A percentile compares a stretch with the other conserved stretches of the same genome.
Evolutionary conservation across 2,113 vertebrate genomes (phyloP).

Genomic region (Clarias magur): DNA sequence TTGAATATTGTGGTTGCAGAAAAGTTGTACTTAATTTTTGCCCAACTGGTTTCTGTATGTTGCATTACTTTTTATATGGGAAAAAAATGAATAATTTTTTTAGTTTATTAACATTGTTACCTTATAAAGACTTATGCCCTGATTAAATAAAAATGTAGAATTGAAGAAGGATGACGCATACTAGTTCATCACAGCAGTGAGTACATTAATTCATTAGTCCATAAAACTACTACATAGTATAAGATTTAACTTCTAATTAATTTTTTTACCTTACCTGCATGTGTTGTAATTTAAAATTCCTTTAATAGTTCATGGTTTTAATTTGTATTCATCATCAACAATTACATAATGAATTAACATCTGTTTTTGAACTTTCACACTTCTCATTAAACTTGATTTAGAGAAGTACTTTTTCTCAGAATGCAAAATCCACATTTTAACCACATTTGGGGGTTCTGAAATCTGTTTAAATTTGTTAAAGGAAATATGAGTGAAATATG

Average conservation of each 20-base stretch:
- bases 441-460: too few species aligned
- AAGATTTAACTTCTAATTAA: neutral
- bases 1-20: neutral
- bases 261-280: too few species aligned
- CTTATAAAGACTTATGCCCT: neutral
- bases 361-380: too few species aligned
- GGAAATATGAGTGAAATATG: too few species aligned
- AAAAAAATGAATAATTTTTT: neutral
- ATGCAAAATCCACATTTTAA: too few species aligned
- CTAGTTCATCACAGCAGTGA: neutral
- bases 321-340: too few species aligned
- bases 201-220: neutral
- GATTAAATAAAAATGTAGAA: neutral
- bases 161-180: neutral
- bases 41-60: neutral
- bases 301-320: neutral
- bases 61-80: neutral
- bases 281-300: neutral
- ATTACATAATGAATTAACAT: neutral
- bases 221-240: neutral
- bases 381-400: too few species aligned
- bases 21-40: neutral
- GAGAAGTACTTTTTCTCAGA: too few species aligned
- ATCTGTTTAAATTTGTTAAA: too few species aligned
- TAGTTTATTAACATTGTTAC: neutral